phyloP scores from a whole-genome alignment of 1,140 invertebrate genomes.

The Solen grandis region DNA sequence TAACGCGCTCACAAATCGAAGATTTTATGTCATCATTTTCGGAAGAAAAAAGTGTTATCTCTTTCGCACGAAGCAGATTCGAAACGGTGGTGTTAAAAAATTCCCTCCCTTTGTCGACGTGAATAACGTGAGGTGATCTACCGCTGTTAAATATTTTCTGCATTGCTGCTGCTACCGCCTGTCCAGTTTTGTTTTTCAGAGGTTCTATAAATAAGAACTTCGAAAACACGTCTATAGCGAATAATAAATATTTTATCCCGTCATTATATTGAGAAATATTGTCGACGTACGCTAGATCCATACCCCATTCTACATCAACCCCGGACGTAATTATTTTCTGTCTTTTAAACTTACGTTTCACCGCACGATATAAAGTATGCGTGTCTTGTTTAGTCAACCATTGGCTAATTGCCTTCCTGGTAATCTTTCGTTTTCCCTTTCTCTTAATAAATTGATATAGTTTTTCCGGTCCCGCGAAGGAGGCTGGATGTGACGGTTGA shows the following conservation, averaged over 20 bases:
- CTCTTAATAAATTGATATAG: constrained; percentile 20
- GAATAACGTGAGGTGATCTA: not conserved
- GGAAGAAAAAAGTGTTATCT: constrained; percentile 4
- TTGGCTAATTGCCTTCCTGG: constrained; percentile 6
- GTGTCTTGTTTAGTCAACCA: constrained; percentile 37
- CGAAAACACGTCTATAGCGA: too few relatives aligned
- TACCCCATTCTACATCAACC: too few relatives aligned
- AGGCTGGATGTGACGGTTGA: constrained; percentile 9
- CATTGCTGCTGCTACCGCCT: not conserved
- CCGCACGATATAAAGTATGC: constrained; percentile 10
- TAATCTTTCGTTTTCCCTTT: constrained; percentile 30
- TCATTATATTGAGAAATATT: too few relatives aligned
- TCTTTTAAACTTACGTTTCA: too few relatives aligned
- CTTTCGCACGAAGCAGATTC: not conserved
- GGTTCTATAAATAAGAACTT: too few relatives aligned
- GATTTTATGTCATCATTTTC: constrained; percentile 10
- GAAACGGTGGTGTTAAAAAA: not conserved
- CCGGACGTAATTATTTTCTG: too few relatives aligned
- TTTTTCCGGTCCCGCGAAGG: constrained; percentile 34
- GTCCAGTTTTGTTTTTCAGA: not conserved
- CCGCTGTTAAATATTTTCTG: not conserved
- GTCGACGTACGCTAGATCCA: too few relatives aligned
- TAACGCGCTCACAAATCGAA: not conserved
- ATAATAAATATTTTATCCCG: too few relatives aligned
- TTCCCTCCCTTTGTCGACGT: constrained; percentile 10